Conservation (phyloP, 2,113 vertebrate genomes). For the Thamnaconus septentrionalis region DNA sequence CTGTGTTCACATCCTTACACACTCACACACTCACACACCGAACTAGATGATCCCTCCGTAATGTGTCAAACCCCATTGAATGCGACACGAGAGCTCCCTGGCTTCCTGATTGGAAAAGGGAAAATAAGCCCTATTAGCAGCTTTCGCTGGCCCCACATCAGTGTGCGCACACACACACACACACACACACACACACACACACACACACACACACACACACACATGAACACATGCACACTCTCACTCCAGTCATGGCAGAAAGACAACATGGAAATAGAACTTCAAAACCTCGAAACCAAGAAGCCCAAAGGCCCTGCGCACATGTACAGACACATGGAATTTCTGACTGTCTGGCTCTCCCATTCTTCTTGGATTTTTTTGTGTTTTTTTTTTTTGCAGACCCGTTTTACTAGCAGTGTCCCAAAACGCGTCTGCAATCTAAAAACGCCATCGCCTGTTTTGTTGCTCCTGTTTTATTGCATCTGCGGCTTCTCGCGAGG, state of each 20-base stretch:
- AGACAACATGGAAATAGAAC: constrained; percentile 30
- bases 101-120: constrained; percentile 52
- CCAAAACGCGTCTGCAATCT: constrained; percentile 27
- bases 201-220: neutral
- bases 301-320: constrained; percentile 26
- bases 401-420: constrained; percentile 28
- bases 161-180: constrained; percentile 8
- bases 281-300: constrained; percentile 18
- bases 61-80: no score
- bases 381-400: constrained; percentile 2
- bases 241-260: constrained; percentile 12
- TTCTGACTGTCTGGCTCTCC: constrained; percentile 29
- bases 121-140: constrained; percentile 32
- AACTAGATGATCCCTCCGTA: no score
- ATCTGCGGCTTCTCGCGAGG: constrained; percentile 18
- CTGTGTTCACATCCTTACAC: neutral
- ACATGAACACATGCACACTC: neutral
- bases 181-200: neutral
- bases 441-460: constrained; percentile 25
- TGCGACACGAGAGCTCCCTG: neutral
- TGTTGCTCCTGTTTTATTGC: constrained; percentile 44
- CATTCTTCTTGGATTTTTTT: neutral
- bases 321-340: constrained; percentile 33
- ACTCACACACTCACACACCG: neutral
- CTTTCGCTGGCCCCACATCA: constrained; percentile 33